phyloP scores from a whole-genome alignment of 2,797 vertebrate genomes.

The Ataeniobius toweri region DNA sequence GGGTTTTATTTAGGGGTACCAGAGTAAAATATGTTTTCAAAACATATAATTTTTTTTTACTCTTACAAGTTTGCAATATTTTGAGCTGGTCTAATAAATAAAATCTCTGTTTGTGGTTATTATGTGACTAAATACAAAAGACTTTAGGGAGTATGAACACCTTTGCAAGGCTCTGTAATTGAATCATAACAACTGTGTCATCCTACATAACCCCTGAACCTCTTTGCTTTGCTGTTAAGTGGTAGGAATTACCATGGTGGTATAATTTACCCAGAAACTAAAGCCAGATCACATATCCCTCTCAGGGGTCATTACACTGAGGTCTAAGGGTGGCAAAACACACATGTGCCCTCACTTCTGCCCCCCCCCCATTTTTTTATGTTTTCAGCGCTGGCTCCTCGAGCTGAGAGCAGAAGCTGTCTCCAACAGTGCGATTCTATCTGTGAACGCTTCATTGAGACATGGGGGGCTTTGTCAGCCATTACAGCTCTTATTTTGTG shows the following conservation, averaged over 20 bases:
- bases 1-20: background rate
- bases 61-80: background rate
- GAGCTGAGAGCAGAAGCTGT: constrained; percentile 57
- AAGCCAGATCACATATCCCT: constrained; percentile 70
- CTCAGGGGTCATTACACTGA: constrained; percentile 72
- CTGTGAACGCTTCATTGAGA: constrained; percentile 77
- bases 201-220: constrained; percentile 64
- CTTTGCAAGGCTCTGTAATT: constrained; percentile 37
- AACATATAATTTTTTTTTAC: background rate
- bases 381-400: constrained; percentile 20
- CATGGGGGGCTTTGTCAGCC: constrained; percentile 69
- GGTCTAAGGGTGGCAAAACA: constrained; percentile 76
- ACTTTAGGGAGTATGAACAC: background rate
- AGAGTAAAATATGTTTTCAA: background rate
- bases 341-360: constrained; percentile 70
- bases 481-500: constrained; percentile 79
- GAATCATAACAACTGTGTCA: constrained; percentile 64
- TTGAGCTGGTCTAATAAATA: background rate
- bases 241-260: constrained; percentile 63
- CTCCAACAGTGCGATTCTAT: constrained; percentile 70
- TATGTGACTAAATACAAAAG: background rate
- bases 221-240: constrained; percentile 70
- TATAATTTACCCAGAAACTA: constrained; percentile 65
- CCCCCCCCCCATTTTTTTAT: constrained; percentile 39
- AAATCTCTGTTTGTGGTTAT: background rate